A percentile compares a stretch with the other conserved stretches of the same genome.
Evolutionary conservation across 2,888 invertebrate genomes (phyloP).

Genomic region (Cephalotes varians): DNA sequence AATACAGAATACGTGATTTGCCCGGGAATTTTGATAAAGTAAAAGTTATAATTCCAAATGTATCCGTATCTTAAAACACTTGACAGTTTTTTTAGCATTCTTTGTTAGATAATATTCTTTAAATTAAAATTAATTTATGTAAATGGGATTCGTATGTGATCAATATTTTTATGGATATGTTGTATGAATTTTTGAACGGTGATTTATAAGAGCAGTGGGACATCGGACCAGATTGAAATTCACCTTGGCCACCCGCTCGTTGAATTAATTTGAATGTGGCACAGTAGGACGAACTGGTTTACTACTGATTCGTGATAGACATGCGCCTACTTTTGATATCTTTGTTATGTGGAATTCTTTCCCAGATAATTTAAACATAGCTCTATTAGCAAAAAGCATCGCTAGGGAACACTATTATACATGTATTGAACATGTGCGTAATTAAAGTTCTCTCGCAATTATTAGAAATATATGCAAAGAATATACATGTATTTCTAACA

Average conservation of each 20-base stretch:
- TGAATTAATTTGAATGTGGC: constrained; percentile 67
- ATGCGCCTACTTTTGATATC: constrained; percentile 61
- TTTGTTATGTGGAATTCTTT: constrained; percentile 54
- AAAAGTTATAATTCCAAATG: background rate
- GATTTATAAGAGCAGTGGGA: constrained; percentile 47
- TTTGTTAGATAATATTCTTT: constrained; percentile 5
- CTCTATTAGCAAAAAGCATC: background rate
- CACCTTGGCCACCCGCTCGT: constrained; percentile 37
- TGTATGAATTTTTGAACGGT: constrained; percentile 17
- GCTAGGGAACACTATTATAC: background rate
- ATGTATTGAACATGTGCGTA: background rate
- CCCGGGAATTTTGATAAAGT: background rate
- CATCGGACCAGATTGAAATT: constrained; percentile 65
- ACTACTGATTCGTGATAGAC: constrained; percentile 56
- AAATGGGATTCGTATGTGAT: constrained; percentile 25
- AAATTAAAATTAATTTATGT: constrained; percentile 34
- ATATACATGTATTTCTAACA: background rate
- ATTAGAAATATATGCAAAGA: background rate
- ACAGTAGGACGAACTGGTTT: constrained; percentile 66
- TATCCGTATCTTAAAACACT: background rate
- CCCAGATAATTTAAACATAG: constrained; percentile 12
- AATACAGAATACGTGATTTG: background rate
- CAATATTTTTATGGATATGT: constrained; percentile 35
- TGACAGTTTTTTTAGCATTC: background rate
- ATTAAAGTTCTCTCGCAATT: background rate